A percentile compares a stretch with the other conserved stretches of the same genome.
These are phyloP conservation scores for Drosophila equinoxialis DNA, from an alignment of 1,140 invertebrate species.

Conservation along the genomic window DNA sequence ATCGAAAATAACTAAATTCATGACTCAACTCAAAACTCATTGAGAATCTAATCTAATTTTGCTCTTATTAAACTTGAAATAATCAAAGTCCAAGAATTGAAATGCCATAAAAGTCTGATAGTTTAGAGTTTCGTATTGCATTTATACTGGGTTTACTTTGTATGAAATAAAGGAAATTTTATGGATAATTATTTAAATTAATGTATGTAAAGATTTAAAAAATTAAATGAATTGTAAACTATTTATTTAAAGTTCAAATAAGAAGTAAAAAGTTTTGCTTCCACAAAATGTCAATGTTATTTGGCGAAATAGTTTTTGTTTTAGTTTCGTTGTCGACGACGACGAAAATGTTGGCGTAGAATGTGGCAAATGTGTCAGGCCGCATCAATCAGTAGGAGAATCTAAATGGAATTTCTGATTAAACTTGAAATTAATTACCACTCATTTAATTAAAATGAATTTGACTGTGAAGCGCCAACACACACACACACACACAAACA, in stretches of 20 bases:
- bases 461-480: constrained; percentile 55
- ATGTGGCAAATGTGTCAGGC: constrained; percentile 51
- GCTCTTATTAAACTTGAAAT: too few relatives aligned
- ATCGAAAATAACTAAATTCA: too few relatives aligned
- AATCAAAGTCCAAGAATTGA: too few relatives aligned
- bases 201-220: background rate
- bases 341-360: constrained; percentile 59
- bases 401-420: constrained; percentile 82
- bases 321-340: constrained; percentile 31
- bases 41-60: too few relatives aligned
- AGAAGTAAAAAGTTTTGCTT: constrained; percentile 18
- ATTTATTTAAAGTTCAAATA: background rate
- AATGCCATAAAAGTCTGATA: too few relatives aligned
- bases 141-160: too few relatives aligned
- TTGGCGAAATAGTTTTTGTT: background rate
- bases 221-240: background rate
- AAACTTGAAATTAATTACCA: constrained; percentile 81
- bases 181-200: too few relatives aligned
- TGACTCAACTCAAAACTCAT: too few relatives aligned
- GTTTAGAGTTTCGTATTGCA: too few relatives aligned
- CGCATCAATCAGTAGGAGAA: constrained; percentile 79
- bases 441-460: constrained; percentile 81
- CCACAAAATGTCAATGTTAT: background rate
- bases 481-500: constrained; percentile 22
- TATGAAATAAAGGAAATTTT: too few relatives aligned